A percentile compares a stretch with the other conserved stretches of the same genome.
phyloP scores from a whole-genome alignment of 2,113 vertebrate species.

The Neofelis nebulosa region DNA sequence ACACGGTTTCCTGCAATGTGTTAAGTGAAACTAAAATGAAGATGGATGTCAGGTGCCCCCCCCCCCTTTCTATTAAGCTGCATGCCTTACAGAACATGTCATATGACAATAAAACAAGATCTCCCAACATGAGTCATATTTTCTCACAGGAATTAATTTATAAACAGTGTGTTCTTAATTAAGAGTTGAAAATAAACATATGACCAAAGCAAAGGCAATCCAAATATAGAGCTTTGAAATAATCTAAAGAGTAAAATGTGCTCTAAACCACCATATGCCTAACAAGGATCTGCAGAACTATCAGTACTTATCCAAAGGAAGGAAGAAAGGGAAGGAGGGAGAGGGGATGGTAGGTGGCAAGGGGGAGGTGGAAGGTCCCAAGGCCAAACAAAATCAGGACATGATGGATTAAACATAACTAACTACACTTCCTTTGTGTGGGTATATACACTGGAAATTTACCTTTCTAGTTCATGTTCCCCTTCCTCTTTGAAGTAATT shows the following conservation, averaged over 20 bases:
- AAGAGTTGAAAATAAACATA: conserved; percentile 7
- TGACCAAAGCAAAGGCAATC: background rate
- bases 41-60: background rate
- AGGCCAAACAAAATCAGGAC: background rate
- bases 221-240: background rate
- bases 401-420: background rate
- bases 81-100: background rate
- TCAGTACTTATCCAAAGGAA: background rate
- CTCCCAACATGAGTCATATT: background rate
- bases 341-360: background rate
- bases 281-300: background rate
- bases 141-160: background rate
- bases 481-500: background rate
- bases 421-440: background rate
- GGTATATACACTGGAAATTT: background rate
- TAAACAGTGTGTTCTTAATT: background rate
- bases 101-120: background rate
- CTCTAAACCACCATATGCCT: background rate
- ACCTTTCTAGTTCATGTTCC: background rate
- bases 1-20: background rate
- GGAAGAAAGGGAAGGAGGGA: background rate
- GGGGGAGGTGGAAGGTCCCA: background rate
- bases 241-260: background rate
- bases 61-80: background rate
- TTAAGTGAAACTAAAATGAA: background rate